These are phyloP conservation scores for Cinclus cinclus DNA, from an alignment of 2,113 vertebrate species.

Conservation along the genomic window DNA sequence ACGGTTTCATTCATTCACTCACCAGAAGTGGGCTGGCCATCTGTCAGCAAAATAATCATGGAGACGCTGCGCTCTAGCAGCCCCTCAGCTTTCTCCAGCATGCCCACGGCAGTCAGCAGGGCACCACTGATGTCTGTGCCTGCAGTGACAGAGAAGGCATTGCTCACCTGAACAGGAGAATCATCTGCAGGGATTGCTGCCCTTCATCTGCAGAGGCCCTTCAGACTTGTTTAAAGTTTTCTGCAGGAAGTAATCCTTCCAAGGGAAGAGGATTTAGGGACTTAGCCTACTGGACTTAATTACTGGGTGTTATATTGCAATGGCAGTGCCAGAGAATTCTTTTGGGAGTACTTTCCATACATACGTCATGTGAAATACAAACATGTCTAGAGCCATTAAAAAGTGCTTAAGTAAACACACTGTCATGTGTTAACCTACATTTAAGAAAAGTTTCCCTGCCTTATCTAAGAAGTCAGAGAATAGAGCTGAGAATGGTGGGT, in stretches of 20 bases:
- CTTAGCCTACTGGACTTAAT: not conserved
- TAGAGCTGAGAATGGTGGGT: not conserved
- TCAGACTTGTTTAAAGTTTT: not conserved
- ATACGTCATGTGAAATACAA: not conserved
- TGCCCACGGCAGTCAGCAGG: slow-evolving; percentile 71
- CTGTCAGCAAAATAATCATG: slow-evolving; percentile 89
- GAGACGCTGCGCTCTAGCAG: slow-evolving; percentile 73
- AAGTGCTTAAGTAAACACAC: not conserved
- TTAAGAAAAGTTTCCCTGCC: not conserved
- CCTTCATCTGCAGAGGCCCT: not conserved
- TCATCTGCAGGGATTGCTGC: not conserved
- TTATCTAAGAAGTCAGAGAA: not conserved
- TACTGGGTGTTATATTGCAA: not conserved
- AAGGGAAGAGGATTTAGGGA: not conserved
- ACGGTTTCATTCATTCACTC: not conserved
- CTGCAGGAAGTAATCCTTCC: not conserved
- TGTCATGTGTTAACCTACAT: not conserved
- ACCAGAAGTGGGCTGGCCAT: slow-evolving; percentile 89
- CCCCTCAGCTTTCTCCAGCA: slow-evolving; percentile 68
- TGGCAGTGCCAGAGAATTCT: not conserved
- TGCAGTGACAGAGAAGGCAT: slow-evolving; percentile 7
- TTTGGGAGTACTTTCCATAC: not conserved
- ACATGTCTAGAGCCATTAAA: not conserved
- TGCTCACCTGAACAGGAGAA: not conserved
- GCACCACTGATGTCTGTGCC: slow-evolving; percentile 85